Evolutionary conservation across 1,140 invertebrate genomes (phyloP), one percentile per base, ranked within the genome.

Genomic region (Cheumatopsyche charites): DNA sequence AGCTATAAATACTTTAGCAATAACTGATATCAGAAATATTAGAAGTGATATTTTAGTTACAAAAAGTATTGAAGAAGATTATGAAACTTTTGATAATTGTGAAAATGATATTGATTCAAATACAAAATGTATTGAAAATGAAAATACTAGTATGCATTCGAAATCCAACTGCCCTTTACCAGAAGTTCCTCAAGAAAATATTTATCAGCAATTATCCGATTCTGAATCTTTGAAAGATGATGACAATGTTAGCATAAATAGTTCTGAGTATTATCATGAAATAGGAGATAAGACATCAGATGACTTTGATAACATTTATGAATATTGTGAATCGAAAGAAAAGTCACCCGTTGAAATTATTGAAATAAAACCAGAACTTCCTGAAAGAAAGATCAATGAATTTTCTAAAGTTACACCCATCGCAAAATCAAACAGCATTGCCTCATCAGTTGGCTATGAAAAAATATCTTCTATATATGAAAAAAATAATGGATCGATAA

Each of bases 391-490:
- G 62, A 11, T 29, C 13, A 63, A 17, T 52, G 62, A 58, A 9
- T 29, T 58, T 25, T 49, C 63, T 13, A 67, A 70, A 61, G 49
- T 15, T 45, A 83, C 82, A 61, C 74, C 75, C 13, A 80, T 83
- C 36, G 73, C 79, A 6, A 85, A 85, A 74, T 84, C 82, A 11
- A 79, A 82, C 4, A 85, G 83, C 55, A 80, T 79, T 52, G 78
- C 82, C 2, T 85, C 82, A 1, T 83, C 83, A 3, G 79, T 83
- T 0, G 83, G 83, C 67, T 85, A 85, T 68, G 83, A 85, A 71
- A 85, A 83, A 73, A 84, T 85, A 11, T 83, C 80, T 45, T 79
- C 81, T 0, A 84, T 85, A 66, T 85, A 85, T 71, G 83, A 85
- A 75, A 83, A 82, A 72, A 84, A 84, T 63, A 81, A 80, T 26